Evolutionary conservation across 2,888 invertebrate genomes (phyloP).

Genomic region (Chouioia cunea): DNA sequence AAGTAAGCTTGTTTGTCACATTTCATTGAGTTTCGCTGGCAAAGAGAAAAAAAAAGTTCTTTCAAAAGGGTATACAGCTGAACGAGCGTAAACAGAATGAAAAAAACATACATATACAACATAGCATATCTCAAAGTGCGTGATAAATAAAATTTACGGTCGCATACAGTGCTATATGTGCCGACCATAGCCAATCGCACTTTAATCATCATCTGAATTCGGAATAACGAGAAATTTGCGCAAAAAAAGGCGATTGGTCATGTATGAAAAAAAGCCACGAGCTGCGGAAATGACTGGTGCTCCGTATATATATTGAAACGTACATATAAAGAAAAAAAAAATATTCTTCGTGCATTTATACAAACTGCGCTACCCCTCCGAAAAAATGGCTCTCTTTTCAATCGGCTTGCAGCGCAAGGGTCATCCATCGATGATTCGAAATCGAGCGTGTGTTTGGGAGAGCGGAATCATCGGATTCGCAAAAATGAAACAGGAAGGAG

Average conservation of each 20-base stretch:
- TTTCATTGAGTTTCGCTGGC: too few species aligned
- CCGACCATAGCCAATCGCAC: constrained; percentile 53
- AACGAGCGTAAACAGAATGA: constrained; percentile 1
- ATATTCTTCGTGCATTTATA: constrained; percentile 49
- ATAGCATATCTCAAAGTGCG: constrained; percentile 11
- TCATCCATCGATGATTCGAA: constrained; percentile 50
- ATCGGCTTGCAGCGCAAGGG: constrained; percentile 26
- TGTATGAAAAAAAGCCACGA: neutral
- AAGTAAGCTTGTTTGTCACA: constrained; percentile 7
- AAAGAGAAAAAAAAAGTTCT: constrained; percentile 16
- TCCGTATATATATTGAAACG: too few species aligned
- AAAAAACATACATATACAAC: constrained; percentile 15
- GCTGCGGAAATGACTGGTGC: constrained; percentile 20
- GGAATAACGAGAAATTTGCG: constrained; percentile 24
- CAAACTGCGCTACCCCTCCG: neutral
- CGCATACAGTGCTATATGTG: neutral
- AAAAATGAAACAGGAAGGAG: constrained; percentile 37
- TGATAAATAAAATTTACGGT: constrained; percentile 22
- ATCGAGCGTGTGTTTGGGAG: constrained; percentile 44
- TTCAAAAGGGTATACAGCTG: neutral
- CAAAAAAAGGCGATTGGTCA: neutral
- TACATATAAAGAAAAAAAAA: constrained; percentile 8
- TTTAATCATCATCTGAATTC: constrained; percentile 45
- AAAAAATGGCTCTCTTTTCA: constrained; percentile 32
- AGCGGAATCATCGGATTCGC: constrained; percentile 49